phyloP scores from a whole-genome alignment of 2,113 vertebrate species.

The Gallinago paraguaiae region DNA sequence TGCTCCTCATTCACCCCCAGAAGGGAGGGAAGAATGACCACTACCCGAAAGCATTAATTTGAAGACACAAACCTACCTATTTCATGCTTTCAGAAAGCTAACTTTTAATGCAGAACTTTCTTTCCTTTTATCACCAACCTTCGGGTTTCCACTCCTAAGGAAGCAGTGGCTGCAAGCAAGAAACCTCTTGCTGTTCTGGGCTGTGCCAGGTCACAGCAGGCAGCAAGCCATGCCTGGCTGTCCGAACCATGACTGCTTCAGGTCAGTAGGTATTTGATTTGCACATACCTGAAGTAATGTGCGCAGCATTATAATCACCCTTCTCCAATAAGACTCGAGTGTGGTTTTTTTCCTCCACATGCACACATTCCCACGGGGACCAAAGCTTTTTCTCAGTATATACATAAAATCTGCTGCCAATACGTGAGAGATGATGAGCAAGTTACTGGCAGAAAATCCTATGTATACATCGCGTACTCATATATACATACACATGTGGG shows the following conservation, averaged over 20 bases:
- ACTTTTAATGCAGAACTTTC: not conserved
- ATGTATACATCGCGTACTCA: not conserved
- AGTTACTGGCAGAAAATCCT: not conserved
- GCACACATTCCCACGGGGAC: not conserved
- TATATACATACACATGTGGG: not conserved
- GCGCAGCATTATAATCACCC: not conserved
- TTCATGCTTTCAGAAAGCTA: not conserved
- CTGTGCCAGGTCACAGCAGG: constrained; percentile 37
- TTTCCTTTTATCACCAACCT: not conserved
- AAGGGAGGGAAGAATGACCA: not conserved
- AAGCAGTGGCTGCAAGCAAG: not conserved
- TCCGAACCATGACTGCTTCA: constrained; percentile 25
- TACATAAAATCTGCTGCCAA: not conserved
- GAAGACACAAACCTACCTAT: not conserved
- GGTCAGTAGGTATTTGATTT: constrained; percentile 46
- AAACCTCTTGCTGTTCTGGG: not conserved
- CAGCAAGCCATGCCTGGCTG: not conserved
- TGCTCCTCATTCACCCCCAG: not conserved
- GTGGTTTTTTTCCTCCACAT: not conserved
- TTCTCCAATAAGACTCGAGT: not conserved
- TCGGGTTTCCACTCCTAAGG: not conserved
- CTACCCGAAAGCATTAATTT: not conserved
- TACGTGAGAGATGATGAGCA: not conserved
- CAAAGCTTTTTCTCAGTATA: not conserved
- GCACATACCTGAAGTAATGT: constrained; percentile 49